Evolutionary conservation across 2,113 vertebrate genomes (phyloP), one percentile per base, ranked within the genome.

Genomic region (Microtus ochrogaster): DNA sequence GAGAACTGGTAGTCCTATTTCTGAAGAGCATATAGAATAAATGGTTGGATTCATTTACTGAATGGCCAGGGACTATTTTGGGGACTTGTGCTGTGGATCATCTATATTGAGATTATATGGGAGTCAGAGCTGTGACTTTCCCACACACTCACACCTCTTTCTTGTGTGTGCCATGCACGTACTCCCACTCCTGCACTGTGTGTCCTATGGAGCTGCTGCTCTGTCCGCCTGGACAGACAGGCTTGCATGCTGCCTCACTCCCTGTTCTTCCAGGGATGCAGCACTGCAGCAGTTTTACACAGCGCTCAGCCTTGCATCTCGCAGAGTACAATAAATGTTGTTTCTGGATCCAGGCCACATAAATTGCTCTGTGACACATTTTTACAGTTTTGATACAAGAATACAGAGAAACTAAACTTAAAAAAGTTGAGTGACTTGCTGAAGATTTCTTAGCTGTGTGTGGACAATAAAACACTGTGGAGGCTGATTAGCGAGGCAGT

Each of bases 371-470:
- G 26, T 85, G 86, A 33, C 49, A 55, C 36, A 28, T 33, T 86
- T 93, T 81, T 79, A 82, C 41, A 76, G 44, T 49, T 49, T 44
- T n/a, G 65, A 65, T 19, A 65, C 24, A 84, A 30, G 39, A 65
- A 95, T 70, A 47, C 68, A 74, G 92, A 87, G 52, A 95, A 79
- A 73, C 76, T 30, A 36, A 96, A 93, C 65, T 41, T 6, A 73
- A 41, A 85, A 36, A 63, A 72, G 41, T 66, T 78, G 16, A 47
- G 21, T 87, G 68, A 22, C 28, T 26, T 6, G 0, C 63, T 87
- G 44, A 82, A 44, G 84, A 16, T 83, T 90, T 79, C 36, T 49
- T n/a, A 74, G 78, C 16, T 76, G 11, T n/a, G 76, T 47, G 1
- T 83, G 84, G 44, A 47, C 22, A 28, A 3, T 61, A 73, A 82